Percentiles rank a stretch among this genome's conserved stretches.
Evolutionary conservation across 1,140 invertebrate species (phyloP).

Genomic region (Holcopasites calliopsidis): DNA sequence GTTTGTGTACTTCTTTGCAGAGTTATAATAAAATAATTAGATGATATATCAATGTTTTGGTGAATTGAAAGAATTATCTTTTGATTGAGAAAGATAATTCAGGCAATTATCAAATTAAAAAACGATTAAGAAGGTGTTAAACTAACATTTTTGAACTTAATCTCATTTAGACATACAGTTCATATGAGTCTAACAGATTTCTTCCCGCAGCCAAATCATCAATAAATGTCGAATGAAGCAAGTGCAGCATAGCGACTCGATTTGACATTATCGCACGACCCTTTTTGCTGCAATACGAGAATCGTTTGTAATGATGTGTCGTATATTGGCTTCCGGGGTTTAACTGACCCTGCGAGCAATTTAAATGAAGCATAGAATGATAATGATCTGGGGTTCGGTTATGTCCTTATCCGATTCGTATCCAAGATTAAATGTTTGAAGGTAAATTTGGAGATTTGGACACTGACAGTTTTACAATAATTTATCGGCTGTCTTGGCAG

Average conservation of each 20-base stretch:
- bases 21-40: no score
- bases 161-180: neutral
- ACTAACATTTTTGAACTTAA: neutral
- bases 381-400: neutral
- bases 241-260: neutral
- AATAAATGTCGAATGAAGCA: neutral
- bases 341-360: constrained; percentile 37
- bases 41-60: neutral
- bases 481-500: no score
- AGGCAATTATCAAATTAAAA: neutral
- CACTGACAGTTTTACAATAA: no score
- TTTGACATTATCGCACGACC: constrained; percentile 17
- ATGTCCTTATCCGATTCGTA: neutral
- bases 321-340: constrained; percentile 39
- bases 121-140: neutral
- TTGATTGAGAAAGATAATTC: neutral
- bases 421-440: neutral
- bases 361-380: constrained; percentile 37
- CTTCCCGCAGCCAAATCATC: constrained; percentile 6
- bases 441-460: no score
- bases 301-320: constrained; percentile 27
- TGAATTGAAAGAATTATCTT: no score
- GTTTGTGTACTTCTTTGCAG: neutral
- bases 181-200: neutral
- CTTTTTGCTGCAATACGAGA: neutral